Evolutionary conservation across 2,888 invertebrate genomes (phyloP).

Genomic region (Formica aserva): DNA sequence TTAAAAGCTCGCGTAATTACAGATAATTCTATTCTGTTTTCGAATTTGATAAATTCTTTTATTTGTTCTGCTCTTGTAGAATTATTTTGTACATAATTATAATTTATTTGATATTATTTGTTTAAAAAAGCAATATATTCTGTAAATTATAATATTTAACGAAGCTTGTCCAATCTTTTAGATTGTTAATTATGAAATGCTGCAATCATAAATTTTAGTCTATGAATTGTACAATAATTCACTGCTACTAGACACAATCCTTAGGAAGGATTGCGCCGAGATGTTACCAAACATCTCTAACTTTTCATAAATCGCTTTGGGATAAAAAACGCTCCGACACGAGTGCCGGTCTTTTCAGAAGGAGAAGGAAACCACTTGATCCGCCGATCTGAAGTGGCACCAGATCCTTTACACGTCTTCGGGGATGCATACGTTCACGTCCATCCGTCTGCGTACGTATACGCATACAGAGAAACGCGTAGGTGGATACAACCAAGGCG

Average conservation of each 20-base stretch:
- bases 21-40: not conserved
- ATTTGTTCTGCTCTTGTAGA: not conserved
- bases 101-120: not conserved
- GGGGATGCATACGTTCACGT: conserved; percentile 5
- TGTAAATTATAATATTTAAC: not conserved
- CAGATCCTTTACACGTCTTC: conserved; percentile 45
- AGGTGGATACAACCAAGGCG: conserved; percentile 62
- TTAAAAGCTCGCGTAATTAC: not conserved
- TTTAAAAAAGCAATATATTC: not conserved
- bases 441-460: not conserved
- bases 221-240: not conserved
- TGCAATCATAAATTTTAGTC: not conserved
- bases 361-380: conserved; percentile 22
- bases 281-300: conserved; percentile 8
- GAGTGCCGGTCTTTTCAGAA: conserved; percentile 28
- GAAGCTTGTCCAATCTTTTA: not conserved
- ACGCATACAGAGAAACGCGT: not conserved
- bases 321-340: not conserved
- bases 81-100: not conserved
- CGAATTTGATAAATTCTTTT: not conserved
- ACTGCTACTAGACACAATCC: not conserved
- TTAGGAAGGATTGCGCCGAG: not conserved
- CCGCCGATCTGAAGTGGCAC: conserved; percentile 68
- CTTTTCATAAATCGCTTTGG: conserved; percentile 29
- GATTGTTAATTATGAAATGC: not conserved